Base-by-base conservation (phyloP, 2,888 invertebrate genomes). In the Clusia tigrina region DNA sequence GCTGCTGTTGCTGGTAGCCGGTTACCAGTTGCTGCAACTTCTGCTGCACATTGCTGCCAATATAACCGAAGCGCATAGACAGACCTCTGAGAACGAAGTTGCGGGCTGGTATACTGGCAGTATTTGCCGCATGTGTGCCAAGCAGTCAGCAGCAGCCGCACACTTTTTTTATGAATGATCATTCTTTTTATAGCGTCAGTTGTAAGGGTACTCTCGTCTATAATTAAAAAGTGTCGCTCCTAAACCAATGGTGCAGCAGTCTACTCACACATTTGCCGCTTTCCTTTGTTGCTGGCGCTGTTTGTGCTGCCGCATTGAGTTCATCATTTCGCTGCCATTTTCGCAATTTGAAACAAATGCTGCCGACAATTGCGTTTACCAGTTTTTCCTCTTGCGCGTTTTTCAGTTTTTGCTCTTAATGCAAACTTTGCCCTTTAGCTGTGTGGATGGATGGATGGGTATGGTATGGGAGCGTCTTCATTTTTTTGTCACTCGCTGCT, bases 81-180 rank as follows among this genome's bases (percentile, higher is more conserved):
- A n/a, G n/a, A n/a, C n/a, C n/a, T n/a, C n/a, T n/a, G n/a, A n/a
- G n/a, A n/a, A n/a, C n/a, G n/a, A n/a, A n/a, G n/a, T n/a, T n/a
- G n/a, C n/a, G n/a, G n/a, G n/a, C 32, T 32, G 32, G 32, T 12
- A 32, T 9, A n/a, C 42, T 42, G n/a, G 42, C 42, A 48, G 48
- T 3, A 48, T 6, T 15, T 48, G 48, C 20, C 20, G 48, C 2
- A 2, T 9, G 48, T 48, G 48, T 48, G 18, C 20, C 48, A 48
- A 3, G 42, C 42, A 42, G n/a, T n/a, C n/a, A n/a, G n/a, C n/a
- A n/a, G n/a, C n/a, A n/a, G n/a, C n/a, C n/a, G n/a, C n/a, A n/a
- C n/a, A n/a, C n/a, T n/a, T n/a, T 20, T 20, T 48, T 48, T 48
- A 18, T 48, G 48, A 48, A 48, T 48, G 48, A 48, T 42, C 42